Percentiles rank a stretch among this genome's conserved stretches.
Conservation (phyloP, 2,888 invertebrate genomes). For the Neoaliturus tenellus region DNA sequence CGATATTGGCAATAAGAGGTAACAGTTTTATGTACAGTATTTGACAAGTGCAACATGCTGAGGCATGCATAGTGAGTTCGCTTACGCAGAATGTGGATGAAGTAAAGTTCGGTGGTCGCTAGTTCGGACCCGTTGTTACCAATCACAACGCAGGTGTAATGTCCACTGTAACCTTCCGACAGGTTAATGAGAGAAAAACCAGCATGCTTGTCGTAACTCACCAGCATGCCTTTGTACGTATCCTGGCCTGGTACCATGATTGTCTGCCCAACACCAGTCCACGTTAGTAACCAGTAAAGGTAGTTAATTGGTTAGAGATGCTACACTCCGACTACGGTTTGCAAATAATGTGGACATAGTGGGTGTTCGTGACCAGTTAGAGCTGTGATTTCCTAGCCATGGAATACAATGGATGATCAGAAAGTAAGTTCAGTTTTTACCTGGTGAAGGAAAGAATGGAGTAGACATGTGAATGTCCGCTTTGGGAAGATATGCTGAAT, state of each 20-base stretch:
- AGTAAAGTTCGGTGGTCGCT: not conserved
- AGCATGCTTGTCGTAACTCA: constrained; percentile 48
- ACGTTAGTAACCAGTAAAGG: not conserved
- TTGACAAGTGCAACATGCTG: not conserved
- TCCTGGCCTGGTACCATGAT: constrained; percentile 40
- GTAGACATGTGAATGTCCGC: too few relatives aligned
- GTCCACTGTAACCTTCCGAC: not conserved
- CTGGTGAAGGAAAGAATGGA: too few relatives aligned
- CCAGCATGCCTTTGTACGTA: constrained; percentile 45
- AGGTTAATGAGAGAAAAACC: constrained; percentile 2
- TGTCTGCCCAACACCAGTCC: not conserved
- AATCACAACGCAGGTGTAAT: not conserved
- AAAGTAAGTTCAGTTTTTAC: too few relatives aligned
- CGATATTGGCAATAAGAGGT: not conserved
- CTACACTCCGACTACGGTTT: too few relatives aligned
- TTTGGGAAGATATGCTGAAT: too few relatives aligned
- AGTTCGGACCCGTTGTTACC: too few relatives aligned
- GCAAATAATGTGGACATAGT: too few relatives aligned
- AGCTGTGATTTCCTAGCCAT: too few relatives aligned
- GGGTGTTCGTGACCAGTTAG: too few relatives aligned
- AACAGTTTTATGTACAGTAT: not conserved
- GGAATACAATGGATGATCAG: too few relatives aligned
- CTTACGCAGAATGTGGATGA: not conserved
- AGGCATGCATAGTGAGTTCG: not conserved
- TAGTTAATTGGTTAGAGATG: too few relatives aligned